These are phyloP conservation scores for Florisuga fusca DNA, from an alignment of 2,797 vertebrate species.

Conservation along the genomic window DNA sequence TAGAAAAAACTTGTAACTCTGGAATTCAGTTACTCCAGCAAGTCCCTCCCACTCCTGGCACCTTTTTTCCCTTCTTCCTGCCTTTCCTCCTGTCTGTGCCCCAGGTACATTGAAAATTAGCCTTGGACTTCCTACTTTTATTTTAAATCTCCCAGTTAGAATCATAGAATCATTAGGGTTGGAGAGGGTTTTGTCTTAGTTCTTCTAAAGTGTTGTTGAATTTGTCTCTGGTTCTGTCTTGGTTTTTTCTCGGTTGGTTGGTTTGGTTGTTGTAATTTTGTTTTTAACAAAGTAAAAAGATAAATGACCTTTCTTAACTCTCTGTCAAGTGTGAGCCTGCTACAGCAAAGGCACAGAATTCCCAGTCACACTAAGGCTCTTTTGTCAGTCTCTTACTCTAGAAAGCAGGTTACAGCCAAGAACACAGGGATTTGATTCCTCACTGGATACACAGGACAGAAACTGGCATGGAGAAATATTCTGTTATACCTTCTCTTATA, in stretches of 20 bases:
- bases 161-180: no score
- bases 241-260: neutral
- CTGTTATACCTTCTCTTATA: no score
- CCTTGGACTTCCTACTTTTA: neutral
- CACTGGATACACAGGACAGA: neutral
- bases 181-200: neutral
- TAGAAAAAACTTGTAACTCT: neutral
- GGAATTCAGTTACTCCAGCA: neutral
- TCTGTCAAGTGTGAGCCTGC: neutral
- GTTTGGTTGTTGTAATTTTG: neutral
- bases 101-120: neutral
- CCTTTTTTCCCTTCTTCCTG: neutral
- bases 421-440: slow-evolving; percentile 9
- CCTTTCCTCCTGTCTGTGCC: neutral
- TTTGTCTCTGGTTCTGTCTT: neutral
- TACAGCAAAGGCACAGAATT: neutral
- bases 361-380: neutral
- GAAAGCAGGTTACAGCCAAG: neutral
- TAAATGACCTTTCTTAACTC: neutral
- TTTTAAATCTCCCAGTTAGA: neutral
- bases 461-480: neutral
- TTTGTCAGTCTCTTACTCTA: neutral
- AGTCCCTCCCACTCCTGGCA: neutral
- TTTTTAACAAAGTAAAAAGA: neutral
- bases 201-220: neutral